These are phyloP conservation scores for Lophochroa leadbeateri DNA, from an alignment of 2,113 vertebrate species.

Conservation along the genomic window DNA sequence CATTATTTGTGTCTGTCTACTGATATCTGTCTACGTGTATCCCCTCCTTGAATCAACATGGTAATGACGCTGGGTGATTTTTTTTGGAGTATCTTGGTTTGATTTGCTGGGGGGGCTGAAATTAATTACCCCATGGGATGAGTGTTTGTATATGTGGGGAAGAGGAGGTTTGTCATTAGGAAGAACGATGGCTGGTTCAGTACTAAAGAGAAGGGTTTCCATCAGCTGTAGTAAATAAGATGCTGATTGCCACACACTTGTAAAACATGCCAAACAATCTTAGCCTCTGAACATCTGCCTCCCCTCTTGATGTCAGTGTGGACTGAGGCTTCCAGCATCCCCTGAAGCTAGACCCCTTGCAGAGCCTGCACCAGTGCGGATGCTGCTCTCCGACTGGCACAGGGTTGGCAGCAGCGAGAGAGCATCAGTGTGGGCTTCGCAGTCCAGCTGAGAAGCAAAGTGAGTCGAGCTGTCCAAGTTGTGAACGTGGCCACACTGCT, in stretches of 20 bases:
- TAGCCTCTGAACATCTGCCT: neutral
- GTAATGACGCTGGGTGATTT: neutral
- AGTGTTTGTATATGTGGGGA: neutral
- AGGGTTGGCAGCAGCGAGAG: neutral
- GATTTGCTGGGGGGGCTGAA: neutral
- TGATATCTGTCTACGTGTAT: neutral
- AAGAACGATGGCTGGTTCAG: neutral
- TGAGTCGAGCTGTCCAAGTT: neutral
- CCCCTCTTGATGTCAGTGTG: neutral
- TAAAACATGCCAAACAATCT: neutral
- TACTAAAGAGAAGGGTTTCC: neutral
- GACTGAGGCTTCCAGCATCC: neutral
- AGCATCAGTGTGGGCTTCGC: fast-evolving
- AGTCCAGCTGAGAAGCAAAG: neutral
- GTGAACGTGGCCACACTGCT: fast-evolving
- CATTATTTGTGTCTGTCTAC: neutral
- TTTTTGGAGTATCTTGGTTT: neutral
- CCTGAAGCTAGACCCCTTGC: neutral
- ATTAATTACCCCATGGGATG: neutral
- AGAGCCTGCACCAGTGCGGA: neutral
- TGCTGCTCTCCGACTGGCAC: fast-evolving
- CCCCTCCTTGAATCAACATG: neutral
- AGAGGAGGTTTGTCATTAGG: neutral
- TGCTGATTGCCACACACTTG: neutral
- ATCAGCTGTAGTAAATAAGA: neutral